Evolutionary conservation across 2,797 vertebrate species (phyloP), one percentile per base, ranked within the genome.

Genomic region (Eulemur mongoz): DNA sequence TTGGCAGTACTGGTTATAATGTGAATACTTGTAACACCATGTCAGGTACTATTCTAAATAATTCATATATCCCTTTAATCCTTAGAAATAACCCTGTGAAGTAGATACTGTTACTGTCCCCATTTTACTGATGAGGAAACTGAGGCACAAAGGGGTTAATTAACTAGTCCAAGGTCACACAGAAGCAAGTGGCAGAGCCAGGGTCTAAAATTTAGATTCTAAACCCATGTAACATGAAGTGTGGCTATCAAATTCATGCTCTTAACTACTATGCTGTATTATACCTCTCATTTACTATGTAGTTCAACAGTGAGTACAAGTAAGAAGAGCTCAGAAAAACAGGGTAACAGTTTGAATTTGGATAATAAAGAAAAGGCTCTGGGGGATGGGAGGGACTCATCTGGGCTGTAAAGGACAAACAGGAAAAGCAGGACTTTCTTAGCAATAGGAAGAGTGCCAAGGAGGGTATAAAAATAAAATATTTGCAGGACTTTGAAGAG

Each of bases 71-170:
- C 86, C 61, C 72, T n/a, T 96, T 83, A 89, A 90, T 92, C 83
- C 59, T 94, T 48, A 92, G 30, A 32, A 95, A 87, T 90, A 82
- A 87, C 23, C 14, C 52, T 67, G n/a, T 67, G 4, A 52, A 1
- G 40, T 69, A 83, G 80, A 94, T 50, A 86, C 4, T 69, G 38
- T 27, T 57, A 81, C n/a, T 73, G 75, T 38, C 32, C 81, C 69
- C 93, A 67, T 67, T 85, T 89, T 67, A 97, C 40, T 88, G 54
- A 87, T 61, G n/a, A 95, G 70, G 59, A 97, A 90, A 88, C 69
- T 76, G 30, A 97, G 54, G 52, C 85, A 95, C 72, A 90, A 94
- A 91, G 43, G 5, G 54, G 43, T 89, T 88, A 59, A 83, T 59
- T 89, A 85, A 93, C 25, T 70, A 86, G 63, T 4, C 32, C 79